phyloP scores from a whole-genome alignment of 2,797 vertebrate species.

The Danio aesculapii region DNA sequence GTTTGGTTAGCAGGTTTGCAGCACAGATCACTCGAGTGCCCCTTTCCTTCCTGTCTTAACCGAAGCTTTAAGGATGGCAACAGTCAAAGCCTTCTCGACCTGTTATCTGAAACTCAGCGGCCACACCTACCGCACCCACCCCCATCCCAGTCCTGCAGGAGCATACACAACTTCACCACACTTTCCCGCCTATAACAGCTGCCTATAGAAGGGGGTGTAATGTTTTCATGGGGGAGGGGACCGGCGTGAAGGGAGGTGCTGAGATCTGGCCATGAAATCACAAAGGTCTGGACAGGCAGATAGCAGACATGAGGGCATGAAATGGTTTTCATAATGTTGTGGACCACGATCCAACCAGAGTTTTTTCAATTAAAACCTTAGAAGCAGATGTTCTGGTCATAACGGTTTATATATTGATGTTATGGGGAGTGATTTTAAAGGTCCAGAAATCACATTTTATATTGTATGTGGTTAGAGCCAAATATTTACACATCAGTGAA shows the following conservation, averaged over 20 bases:
- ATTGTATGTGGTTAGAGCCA: not conserved
- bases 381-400: not conserved
- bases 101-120: constrained; percentile 60
- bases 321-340: constrained; percentile 2
- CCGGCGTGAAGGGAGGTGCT: not conserved
- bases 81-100: constrained; percentile 48
- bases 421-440: not conserved
- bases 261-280: constrained; percentile 3
- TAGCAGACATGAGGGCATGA: not conserved
- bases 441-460: not conserved
- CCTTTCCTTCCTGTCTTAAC: constrained; percentile 36
- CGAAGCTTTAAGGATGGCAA: constrained; percentile 31
- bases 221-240: constrained; percentile 47
- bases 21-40: constrained; percentile 5
- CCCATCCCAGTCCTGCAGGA: constrained; percentile 7
- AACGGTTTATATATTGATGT: not conserved
- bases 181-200: constrained; percentile 56
- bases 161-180: constrained; percentile 10
- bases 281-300: constrained; percentile 3
- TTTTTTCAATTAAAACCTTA: not conserved
- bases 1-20: not conserved
- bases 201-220: constrained; percentile 43
- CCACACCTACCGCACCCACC: constrained; percentile 48
- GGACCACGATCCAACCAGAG: not conserved
- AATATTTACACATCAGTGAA: not conserved